Conservation (phyloP, 2,888 invertebrate species). For the Cyclophora albipunctata region DNA sequence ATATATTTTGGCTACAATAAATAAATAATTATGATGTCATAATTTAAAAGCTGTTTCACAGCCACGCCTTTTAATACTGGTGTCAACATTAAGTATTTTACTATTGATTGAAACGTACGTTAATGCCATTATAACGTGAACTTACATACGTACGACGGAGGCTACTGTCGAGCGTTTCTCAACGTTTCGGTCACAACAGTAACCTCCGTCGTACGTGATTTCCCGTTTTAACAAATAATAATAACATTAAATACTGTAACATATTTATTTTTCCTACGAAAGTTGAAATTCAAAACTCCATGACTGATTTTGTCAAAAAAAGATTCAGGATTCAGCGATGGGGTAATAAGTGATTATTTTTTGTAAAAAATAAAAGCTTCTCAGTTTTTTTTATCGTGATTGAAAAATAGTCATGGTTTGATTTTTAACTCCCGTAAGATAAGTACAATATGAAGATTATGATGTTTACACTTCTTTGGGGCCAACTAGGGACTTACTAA, state of each 20-base stretch:
- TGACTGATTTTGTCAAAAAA: background rate
- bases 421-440: background rate
- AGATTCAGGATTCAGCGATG: too few relatives aligned
- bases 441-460: background rate
- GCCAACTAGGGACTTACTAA: background rate
- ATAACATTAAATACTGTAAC: too few relatives aligned
- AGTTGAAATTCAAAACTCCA: background rate
- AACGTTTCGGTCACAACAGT: slow-evolving; percentile 10
- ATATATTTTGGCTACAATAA: too few relatives aligned
- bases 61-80: slow-evolving; percentile 16
- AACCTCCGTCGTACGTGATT: background rate
- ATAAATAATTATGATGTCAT: too few relatives aligned
- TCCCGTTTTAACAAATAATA: too few relatives aligned
- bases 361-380: too few relatives aligned
- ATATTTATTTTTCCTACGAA: background rate
- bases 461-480: background rate
- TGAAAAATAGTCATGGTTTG: too few relatives aligned
- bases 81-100: background rate
- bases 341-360: too few relatives aligned
- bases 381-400: too few relatives aligned
- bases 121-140: background rate
- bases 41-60: slow-evolving; percentile 20
- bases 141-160: slow-evolving; percentile 15
- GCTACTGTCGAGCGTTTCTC: background rate
- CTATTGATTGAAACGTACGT: too few relatives aligned